Base-by-base conservation (phyloP, 1,140 invertebrate genomes). In the Solenopsis invicta region DNA sequence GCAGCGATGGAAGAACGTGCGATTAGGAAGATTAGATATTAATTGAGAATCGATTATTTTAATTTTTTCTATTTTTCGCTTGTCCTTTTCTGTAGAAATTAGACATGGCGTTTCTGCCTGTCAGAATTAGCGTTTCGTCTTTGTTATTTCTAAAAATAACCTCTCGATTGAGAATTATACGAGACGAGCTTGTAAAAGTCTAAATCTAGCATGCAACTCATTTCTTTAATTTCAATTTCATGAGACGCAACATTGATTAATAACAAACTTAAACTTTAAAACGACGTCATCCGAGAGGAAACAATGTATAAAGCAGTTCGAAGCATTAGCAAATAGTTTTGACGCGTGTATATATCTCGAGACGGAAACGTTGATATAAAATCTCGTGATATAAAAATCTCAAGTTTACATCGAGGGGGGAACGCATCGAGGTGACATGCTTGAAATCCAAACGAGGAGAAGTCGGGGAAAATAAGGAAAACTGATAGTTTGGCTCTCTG, bases 401-500 rank as follows among this genome's bases (percentile, higher is more conserved):
- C n/a, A 67, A 82, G 34, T 72, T 71, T 59, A 34, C 29, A 13
- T 29, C 6, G 8, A 52, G 21, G 48, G 8, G 52, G 21, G 48
- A 29, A 77, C 24, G 3, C 56, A 54, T 81, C 1, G 18, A 56
- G 37, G 13, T 18, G 24, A 34, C 48, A n/a, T 13, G 29, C 13
- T 71, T 45, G 37, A 61, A 74, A 37, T 61, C 1, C 41, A 5
- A 59, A 37, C n/a, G 21, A 16, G 18, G 18, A 50, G 12, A 24
- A 50, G 52, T 74, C 45, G 41, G 13, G 13, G n/a, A 74, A 82
- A 74, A 48, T n/a, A 50, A 61, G 54, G 59, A 74, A 74, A 54
- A 45, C 24, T 84, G 45, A 84, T 84, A 85, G 80, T 90, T 90
- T 74, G 72, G 64, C 76, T 88, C 84, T 59, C 78, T 59, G 64